phyloP scores from a whole-genome alignment of 1,140 invertebrate genomes.

The Leptinotarsa texana region DNA sequence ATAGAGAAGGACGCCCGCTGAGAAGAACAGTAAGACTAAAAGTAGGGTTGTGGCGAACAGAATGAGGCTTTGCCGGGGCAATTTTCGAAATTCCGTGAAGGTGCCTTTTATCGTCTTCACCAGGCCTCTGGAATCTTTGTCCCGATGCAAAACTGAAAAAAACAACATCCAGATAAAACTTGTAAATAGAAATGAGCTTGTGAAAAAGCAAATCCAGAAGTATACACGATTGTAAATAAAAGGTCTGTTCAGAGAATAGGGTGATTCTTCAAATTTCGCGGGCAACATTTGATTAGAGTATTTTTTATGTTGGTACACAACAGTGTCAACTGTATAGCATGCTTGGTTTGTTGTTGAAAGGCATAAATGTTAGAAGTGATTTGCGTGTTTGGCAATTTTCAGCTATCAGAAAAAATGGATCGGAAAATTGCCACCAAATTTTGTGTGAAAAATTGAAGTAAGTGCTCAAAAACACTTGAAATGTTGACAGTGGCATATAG shows the following conservation, averaged over 20 bases:
- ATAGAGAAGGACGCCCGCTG: slow-evolving; percentile 57
- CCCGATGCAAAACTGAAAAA: slow-evolving; percentile 12
- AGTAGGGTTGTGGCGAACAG: slow-evolving; percentile 56
- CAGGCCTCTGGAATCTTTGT: slow-evolving; percentile 35
- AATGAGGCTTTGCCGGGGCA: slow-evolving; percentile 52
- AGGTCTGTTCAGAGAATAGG: neutral
- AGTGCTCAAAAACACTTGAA: too few relatives aligned
- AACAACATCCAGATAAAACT: neutral
- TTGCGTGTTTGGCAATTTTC: too few relatives aligned
- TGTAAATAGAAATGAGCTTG: neutral
- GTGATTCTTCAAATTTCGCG: neutral
- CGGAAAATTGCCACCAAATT: too few relatives aligned
- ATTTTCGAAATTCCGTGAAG: slow-evolving; percentile 41
- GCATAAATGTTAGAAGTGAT: too few relatives aligned
- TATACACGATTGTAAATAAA: too few relatives aligned
- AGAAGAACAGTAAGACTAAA: slow-evolving; percentile 57
- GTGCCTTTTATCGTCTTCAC: slow-evolving; percentile 37
- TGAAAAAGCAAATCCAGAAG: neutral
- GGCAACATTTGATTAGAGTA: too few relatives aligned
- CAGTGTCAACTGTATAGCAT: too few relatives aligned
- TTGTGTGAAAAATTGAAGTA: too few relatives aligned
- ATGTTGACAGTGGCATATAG: too few relatives aligned
- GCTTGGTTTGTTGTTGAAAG: too few relatives aligned
- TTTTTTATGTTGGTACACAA: too few relatives aligned
- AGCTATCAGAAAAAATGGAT: too few relatives aligned